Base-by-base conservation (phyloP, 2,113 vertebrate genomes). In the Triplophysa tibetana region DNA sequence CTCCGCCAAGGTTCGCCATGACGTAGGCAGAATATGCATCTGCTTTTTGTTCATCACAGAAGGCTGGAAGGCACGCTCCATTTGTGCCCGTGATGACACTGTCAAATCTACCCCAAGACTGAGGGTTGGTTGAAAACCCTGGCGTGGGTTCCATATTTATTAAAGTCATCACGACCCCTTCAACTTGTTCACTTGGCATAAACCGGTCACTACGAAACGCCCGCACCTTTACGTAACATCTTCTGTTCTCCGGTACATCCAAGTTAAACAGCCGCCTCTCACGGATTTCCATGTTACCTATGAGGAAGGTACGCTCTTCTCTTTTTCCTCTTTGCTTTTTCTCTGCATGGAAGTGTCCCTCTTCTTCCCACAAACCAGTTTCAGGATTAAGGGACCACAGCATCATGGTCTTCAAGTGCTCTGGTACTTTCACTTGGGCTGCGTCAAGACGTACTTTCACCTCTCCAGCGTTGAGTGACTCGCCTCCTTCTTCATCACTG, bases 281-380 rank as follows among this genome's bases (percentile, higher is more conserved):
- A 60, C 97, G 93, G 86, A 99, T 98, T 90, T 99, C 98, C 97
- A 99, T 96, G 87, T 99, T 99, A 17, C 98, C 98, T 68, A 99
- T 94, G 74, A 99, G 89, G 87, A 99, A 99, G 0, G 95, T 97
- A 81, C 97, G 93, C 63, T 97, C 93, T 66, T 99, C 98, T 65
- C 98, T 92, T 87, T 94, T 98, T 8, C 68, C 87, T 70, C 98
- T 89, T 38, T 75, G 91, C 77, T 89, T 95, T 78, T 87, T 94
- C 81, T 96, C 93, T 0, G 95, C 41, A 63, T 90, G 90, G 77
- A 99, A 94, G 75, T 93, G 93, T 1, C 95, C 94, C 85, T 99
- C 98, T 82, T 98, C 97, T 75, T 99, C 98, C 98, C 98, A 99
- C 69, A 99, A 84, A 1, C 96, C 96, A 0, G 97, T 99, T 24